Evolutionary conservation across 2,113 vertebrate genomes (phyloP), one percentile per base, ranked within the genome.

Genomic region (Notothenia rossii): DNA sequence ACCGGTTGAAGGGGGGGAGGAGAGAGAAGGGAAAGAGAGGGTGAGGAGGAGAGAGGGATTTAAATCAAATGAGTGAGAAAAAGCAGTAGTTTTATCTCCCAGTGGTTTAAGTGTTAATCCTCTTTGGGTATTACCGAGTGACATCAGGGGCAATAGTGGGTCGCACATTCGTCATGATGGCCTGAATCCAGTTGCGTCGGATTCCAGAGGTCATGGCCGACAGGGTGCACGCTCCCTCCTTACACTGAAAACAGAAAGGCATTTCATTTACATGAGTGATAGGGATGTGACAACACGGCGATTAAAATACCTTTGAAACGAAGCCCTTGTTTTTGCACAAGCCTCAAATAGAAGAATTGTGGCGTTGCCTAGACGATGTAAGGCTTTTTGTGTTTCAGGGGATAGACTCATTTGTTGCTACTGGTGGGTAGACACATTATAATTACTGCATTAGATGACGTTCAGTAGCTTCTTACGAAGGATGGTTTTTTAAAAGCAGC

Each of bases 201-300:
- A 99, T 99, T 72, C 98, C 98, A 1, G 98, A 98, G 0, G 98
- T 99, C 98, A 99, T 99, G 48, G 98, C 98, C 0, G 98, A 99
- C 81, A 99, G 95, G 3, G 96, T 98, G 90, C 97, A 98, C 3
- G 94, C 93, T 11, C 96, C 96, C 73, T 97, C 97, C 90, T 98
- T 97, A 3, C 97, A 97, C 98, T 99, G 90, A 64, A 85, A 86
- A 59, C 69, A 81, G 69, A 73, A 40, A 84, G 60, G 61, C 29
- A 70, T 36, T 60, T 48, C 13, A 40, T 77, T 40, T 12, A 29
- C 60, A 65, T 29, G 17, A 69, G 17, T 50, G 68, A 79, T 59
- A 72, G n/a, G 64, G 46, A 50, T 33, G 65, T 62, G n/a, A 68
- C 40, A 50, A 59, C 50, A 36, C 12, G 53, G 5, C 1, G 53